Percentiles rank a stretch among this genome's conserved stretches.
Conservation (phyloP, 2,797 vertebrate species). For the Chrysocyon brachyurus region DNA sequence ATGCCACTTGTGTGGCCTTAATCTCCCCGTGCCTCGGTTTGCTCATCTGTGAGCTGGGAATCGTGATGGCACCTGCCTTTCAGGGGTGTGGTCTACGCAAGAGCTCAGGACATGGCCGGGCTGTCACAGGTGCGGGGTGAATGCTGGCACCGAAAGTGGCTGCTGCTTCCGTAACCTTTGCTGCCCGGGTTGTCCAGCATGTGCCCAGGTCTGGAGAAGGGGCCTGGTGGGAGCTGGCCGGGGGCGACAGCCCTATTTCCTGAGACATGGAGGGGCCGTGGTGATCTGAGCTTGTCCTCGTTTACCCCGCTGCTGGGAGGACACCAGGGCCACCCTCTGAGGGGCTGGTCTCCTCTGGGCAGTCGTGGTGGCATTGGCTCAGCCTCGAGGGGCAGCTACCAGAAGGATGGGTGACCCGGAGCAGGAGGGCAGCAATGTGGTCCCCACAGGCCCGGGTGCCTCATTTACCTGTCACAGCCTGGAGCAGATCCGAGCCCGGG, state of each 20-base stretch:
- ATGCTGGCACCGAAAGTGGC: background rate
- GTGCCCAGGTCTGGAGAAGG: background rate
- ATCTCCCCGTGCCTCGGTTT: background rate
- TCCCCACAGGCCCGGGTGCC: background rate
- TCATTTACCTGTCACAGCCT: background rate
- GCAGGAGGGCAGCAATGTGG: fast-evolving
- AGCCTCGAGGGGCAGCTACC: fast-evolving
- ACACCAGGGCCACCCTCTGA: too few species aligned
- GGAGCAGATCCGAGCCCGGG: too few species aligned
- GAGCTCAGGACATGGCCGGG: background rate
- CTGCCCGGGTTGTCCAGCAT: background rate
- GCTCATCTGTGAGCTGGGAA: too few species aligned
- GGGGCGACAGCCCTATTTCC: too few species aligned
- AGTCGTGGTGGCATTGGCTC: background rate
- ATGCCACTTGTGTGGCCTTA: background rate
- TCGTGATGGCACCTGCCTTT: fast-evolving
- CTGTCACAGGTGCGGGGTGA: fast-evolving
- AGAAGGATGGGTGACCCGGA: too few species aligned
- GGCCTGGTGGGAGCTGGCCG: background rate
- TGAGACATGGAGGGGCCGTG: background rate
- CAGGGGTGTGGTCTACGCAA: background rate
- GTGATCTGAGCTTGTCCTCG: background rate
- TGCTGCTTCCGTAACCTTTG: background rate
- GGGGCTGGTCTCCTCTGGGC: background rate
- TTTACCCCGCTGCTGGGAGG: background rate